Evolutionary conservation across 2,797 vertebrate genomes (phyloP).

Genomic region (Semotilus atromaculatus): DNA sequence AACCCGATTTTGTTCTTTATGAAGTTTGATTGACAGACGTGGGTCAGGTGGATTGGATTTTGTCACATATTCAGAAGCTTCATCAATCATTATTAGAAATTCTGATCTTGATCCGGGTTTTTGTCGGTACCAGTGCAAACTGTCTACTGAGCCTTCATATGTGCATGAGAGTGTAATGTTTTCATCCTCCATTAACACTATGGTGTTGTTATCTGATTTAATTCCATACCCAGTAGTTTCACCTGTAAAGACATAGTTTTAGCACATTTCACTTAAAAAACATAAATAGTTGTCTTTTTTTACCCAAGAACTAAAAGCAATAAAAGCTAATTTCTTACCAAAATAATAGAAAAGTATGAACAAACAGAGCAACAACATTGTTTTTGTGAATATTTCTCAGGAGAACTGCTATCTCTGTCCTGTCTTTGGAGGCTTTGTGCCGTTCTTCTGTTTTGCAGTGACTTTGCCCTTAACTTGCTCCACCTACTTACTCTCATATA

Average conservation of each 20-base stretch:
- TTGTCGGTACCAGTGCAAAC: slow-evolving; percentile 47
- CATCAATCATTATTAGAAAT: slow-evolving; percentile 34
- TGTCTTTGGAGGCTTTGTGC: neutral
- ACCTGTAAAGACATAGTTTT: slow-evolving; percentile 1
- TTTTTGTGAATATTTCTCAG: neutral
- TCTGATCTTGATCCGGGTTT: slow-evolving; percentile 32
- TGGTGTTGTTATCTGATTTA: neutral
- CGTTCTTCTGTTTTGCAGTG: neutral
- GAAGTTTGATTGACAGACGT: slow-evolving; percentile 14
- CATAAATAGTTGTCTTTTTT: neutral
- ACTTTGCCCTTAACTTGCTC: neutral
- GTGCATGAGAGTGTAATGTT: slow-evolving; percentile 38
- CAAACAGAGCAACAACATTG: neutral
- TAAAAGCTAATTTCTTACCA: neutral
- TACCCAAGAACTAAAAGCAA: neutral
- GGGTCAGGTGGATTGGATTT: neutral
- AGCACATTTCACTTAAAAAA: neutral
- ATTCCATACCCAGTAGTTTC: slow-evolving; percentile 2
- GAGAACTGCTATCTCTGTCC: neutral
- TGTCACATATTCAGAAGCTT: neutral
- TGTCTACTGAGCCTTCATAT: slow-evolving; percentile 9
- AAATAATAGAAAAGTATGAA: neutral
- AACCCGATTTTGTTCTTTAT: slow-evolving; percentile 13
- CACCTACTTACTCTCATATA: neutral
- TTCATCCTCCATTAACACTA: neutral